These are phyloP conservation scores for Trichonephila clavipes DNA, from an alignment of 1,140 invertebrate species.

Conservation along the genomic window DNA sequence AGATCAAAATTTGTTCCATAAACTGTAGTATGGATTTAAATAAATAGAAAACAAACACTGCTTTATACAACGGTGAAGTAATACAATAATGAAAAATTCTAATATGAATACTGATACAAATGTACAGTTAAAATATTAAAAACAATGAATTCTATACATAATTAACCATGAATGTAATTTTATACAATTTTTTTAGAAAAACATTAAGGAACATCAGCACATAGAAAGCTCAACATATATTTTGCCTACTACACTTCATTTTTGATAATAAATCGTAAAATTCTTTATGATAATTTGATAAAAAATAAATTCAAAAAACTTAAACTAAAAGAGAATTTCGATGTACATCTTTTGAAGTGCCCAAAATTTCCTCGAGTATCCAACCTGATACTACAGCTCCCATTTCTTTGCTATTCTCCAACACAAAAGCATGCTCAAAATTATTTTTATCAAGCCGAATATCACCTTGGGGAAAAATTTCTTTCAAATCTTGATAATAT, in stretches of 20 bases:
- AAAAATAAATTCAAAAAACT: not conserved
- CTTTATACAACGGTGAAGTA: too few species aligned
- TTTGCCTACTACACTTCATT: not conserved
- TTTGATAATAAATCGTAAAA: too few species aligned
- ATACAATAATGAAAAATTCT: too few species aligned
- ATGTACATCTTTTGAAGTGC: conserved; percentile 74
- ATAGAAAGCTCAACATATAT: not conserved
- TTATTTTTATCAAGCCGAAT: conserved; percentile 85
- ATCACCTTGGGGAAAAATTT: conserved; percentile 84
- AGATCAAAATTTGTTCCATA: too few species aligned
- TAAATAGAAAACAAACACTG: too few species aligned
- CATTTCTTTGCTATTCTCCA: conserved; percentile 84
- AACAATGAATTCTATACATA: too few species aligned
- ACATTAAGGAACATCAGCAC: not conserved
- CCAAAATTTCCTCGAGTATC: conserved; percentile 80
- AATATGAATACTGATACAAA: too few species aligned
- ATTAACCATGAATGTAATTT: not conserved
- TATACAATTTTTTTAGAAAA: not conserved
- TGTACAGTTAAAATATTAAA: too few species aligned
- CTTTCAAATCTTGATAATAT: conserved; percentile 85
- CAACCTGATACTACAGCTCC: conserved; percentile 84
- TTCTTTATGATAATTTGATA: too few species aligned
- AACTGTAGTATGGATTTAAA: too few species aligned
- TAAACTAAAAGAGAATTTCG: conserved; percentile 76
- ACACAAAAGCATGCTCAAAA: conserved; percentile 89